Percentiles rank a stretch among this genome's conserved stretches.
Conservation (phyloP, 2,113 vertebrate genomes). For the Ciconia maguari region DNA sequence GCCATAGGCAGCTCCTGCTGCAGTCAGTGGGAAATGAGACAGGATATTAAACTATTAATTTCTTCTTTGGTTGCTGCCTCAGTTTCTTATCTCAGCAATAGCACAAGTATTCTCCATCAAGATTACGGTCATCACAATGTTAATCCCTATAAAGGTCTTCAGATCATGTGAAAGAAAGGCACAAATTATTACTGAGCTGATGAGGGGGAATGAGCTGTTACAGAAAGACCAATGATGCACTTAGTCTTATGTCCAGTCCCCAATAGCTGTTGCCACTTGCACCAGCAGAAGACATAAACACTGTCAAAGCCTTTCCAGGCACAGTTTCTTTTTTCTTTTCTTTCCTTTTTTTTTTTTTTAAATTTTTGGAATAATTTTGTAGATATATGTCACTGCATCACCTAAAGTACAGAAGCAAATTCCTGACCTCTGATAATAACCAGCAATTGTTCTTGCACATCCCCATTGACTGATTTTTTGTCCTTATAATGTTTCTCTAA, state of each 20-base stretch:
- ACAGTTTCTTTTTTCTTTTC: neutral
- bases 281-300: neutral
- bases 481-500: neutral
- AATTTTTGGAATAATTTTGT: neutral
- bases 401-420: neutral
- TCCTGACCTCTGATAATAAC: neutral
- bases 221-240: neutral
- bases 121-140: neutral
- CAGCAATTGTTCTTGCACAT: neutral
- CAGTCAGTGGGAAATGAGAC: neutral
- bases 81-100: constrained; percentile 27
- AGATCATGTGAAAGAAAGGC: neutral
- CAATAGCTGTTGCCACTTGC: neutral
- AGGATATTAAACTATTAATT: constrained; percentile 53
- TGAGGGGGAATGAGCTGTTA: neutral
- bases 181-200: neutral
- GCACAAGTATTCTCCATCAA: neutral
- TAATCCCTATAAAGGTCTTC: neutral
- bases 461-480: neutral
- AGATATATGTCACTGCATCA: neutral
- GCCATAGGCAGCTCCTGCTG: neutral
- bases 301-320: neutral
- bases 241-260: neutral
- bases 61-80: neutral
- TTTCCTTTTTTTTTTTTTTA: too few relatives aligned